phyloP scores from a whole-genome alignment of 1,140 invertebrate species.

The Calephelis virginiensis region DNA sequence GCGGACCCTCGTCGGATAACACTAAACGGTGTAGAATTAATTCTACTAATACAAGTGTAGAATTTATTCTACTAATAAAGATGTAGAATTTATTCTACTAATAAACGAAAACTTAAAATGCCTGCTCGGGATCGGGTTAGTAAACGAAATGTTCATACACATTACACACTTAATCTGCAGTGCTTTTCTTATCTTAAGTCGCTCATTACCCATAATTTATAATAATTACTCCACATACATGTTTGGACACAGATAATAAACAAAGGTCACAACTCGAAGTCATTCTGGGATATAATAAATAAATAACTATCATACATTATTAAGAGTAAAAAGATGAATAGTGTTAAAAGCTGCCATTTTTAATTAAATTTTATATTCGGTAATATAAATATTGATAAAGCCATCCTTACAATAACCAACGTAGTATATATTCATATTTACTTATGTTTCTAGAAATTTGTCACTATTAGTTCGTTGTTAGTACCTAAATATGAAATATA shows the following conservation, averaged over 20 bases:
- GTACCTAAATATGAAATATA: too few relatives aligned
- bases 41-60: slow-evolving; percentile 47
- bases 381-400: background rate
- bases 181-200: slow-evolving; percentile 25
- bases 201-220: background rate
- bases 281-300: background rate
- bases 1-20: slow-evolving; percentile 55
- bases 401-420: background rate
- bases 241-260: too few relatives aligned
- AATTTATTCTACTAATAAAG: slow-evolving; percentile 16
- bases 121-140: slow-evolving; percentile 61
- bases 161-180: slow-evolving; percentile 48
- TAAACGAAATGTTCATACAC: slow-evolving; percentile 52
- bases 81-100: background rate
- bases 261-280: background rate
- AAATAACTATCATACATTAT: background rate
- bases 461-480: too few relatives aligned
- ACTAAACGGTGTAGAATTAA: slow-evolving; percentile 51
- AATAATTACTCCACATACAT: background rate
- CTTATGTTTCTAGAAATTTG: too few relatives aligned
- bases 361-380: slow-evolving; percentile 18
- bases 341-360: slow-evolving; percentile 34
- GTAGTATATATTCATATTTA: too few relatives aligned
- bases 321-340: background rate
- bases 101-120: slow-evolving; percentile 45